Evolutionary conservation across 2,797 vertebrate species (phyloP).

Genomic region (Alosa sapidissima): DNA sequence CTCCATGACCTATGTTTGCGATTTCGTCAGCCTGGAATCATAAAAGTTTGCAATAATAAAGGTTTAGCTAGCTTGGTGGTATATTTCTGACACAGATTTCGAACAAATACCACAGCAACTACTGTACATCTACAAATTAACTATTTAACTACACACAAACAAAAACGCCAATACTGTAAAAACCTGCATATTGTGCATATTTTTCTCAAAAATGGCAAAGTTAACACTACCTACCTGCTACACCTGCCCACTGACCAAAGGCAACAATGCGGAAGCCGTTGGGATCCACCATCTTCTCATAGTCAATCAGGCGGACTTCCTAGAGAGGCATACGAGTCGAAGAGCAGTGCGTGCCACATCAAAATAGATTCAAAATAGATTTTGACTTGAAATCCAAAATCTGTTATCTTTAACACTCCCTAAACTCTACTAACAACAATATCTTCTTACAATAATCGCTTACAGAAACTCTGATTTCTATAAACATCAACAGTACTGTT

Average conservation of each 20-base stretch:
- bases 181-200: background rate
- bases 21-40: too few relatives aligned
- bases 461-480: background rate
- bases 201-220: background rate
- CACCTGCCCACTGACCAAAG: constrained; percentile 97
- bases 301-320: constrained; percentile 96
- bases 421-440: background rate
- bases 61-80: too few relatives aligned
- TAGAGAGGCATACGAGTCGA: constrained; percentile 59
- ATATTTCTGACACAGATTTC: too few relatives aligned
- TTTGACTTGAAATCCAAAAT: background rate
- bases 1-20: too few relatives aligned
- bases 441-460: background rate
- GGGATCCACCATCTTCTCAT: constrained; percentile 97
- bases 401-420: background rate
- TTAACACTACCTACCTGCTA: constrained; percentile 80
- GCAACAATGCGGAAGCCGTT: constrained; percentile 91
- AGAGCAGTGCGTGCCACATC: background rate
- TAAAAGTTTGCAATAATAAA: too few relatives aligned
- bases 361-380: background rate
- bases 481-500: background rate
- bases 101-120: too few relatives aligned
- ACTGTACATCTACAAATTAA: too few relatives aligned
- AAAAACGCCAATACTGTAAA: too few relatives aligned
- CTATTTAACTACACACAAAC: too few relatives aligned